Evolutionary conservation across 2,113 vertebrate species (phyloP).

Genomic region (Microcebus tavaratra): DNA sequence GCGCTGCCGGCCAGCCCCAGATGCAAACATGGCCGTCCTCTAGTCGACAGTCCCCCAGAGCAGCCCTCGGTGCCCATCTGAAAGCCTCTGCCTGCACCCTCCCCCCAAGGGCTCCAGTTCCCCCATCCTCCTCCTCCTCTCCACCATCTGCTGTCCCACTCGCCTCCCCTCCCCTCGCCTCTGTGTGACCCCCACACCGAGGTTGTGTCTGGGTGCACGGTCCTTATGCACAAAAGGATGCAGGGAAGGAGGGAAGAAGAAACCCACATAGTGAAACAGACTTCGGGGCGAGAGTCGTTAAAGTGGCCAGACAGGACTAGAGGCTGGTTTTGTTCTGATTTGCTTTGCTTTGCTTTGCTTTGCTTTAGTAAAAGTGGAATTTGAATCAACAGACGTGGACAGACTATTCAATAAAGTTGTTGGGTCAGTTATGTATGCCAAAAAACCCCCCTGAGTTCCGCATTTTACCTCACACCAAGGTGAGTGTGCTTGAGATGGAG

Average conservation of each 20-base stretch:
- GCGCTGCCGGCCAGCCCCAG: not conserved
- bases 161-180: not conserved
- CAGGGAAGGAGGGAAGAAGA: not conserved
- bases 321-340: not conserved
- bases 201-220: rapidly evolving
- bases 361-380: not conserved
- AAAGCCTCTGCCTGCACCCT: not conserved
- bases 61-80: not conserved
- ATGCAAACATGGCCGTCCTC: not conserved
- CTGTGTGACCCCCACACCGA: not conserved
- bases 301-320: not conserved
- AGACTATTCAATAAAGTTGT: not conserved
- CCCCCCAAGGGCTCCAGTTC: too few relatives aligned
- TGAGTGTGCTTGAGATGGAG: not conserved
- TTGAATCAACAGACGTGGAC: not conserved
- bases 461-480: not conserved
- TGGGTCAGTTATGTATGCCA: not conserved
- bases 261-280: rapidly evolving
- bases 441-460: not conserved
- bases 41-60: not conserved
- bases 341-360: not conserved
- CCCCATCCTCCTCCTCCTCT: not conserved
- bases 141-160: too few relatives aligned
- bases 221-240: not conserved
- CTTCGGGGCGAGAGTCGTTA: rapidly evolving